Evolutionary conservation across 2,888 invertebrate species (phyloP), one percentile per base, ranked within the genome.

Genomic region (Rhagonycha lutea): DNA sequence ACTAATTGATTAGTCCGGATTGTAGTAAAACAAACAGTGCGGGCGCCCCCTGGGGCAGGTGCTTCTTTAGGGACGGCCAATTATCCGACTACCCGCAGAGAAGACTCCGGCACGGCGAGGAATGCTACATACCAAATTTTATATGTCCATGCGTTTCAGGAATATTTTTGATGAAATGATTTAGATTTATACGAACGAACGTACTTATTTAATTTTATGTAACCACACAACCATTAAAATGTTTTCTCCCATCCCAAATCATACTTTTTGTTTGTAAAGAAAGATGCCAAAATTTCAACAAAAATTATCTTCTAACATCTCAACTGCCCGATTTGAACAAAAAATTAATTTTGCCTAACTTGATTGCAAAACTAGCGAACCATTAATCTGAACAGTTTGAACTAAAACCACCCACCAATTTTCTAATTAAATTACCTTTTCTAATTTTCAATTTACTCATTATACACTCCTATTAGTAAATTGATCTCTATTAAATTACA

Each of bases 11-110:
- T 82, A 80, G 79, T 79, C 76, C 78, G 75, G 78, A 79, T 79
- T 78, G 80, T 81, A 79, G 81, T 83, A 82, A 83, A 83, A 83
- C 82, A 83, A 83, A 83, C 83, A 82, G 80, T 82, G 83, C 82
- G 82, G 82, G 81, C 82, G 82, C 82, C 84, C 83, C 85, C 84
- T 79, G 79, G 83, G 83, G 83, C 82, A 83, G 83, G 83, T 83
- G 83, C 82, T 82, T 81, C 83, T 83, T 83, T 83, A 82, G 85
- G 82, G 83, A 84, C 83, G 84, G 83, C 85, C 85, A 85, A 86
- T 85, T 85, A 85, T 84, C 84, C 82, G 84, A 77, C 83, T 80
- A 80, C 85, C 84, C 81, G 84, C 81, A 80, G 84, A 79, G 83
- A 80, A 79, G 84, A 83, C 82, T 84, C 84, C 84, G 81, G 82